Conservation (phyloP, 2,113 vertebrate species). For the Sander vitreus region DNA sequence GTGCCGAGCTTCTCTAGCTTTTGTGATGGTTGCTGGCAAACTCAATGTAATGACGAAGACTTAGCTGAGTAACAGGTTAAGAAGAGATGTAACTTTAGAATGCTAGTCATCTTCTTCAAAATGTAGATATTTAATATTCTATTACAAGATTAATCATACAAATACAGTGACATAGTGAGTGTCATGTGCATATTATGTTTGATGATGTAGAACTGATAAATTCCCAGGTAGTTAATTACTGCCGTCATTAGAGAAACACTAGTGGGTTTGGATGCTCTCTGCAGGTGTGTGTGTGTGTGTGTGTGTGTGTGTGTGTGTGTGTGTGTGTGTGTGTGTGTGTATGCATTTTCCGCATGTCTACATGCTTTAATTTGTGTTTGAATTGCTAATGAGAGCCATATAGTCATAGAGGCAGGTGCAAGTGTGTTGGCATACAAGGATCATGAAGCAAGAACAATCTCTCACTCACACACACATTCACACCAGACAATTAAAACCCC, state of each 20-base stretch:
- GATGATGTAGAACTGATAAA: slow-evolving; percentile 12
- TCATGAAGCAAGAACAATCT: slow-evolving; percentile 5
- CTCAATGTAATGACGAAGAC: not conserved
- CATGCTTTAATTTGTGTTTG: no score
- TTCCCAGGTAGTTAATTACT: slow-evolving; percentile 12
- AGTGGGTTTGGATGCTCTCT: not conserved
- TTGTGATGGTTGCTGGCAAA: not conserved
- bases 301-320: slow-evolving; percentile 7
- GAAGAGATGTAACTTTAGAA: not conserved
- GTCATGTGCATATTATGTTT: not conserved
- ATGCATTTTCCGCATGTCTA: not conserved
- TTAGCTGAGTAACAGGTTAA: not conserved
- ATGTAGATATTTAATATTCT: not conserved
- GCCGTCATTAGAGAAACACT: slow-evolving; percentile 12
- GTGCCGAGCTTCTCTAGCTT: not conserved
- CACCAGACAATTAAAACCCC: slow-evolving; percentile 56
- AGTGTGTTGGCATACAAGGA: slow-evolving; percentile 19
- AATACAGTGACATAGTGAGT: slow-evolving; percentile 2
- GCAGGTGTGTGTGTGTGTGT: slow-evolving; percentile 16
- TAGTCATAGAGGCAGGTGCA: slow-evolving; percentile 31
- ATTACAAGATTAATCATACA: not conserved
- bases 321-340: not conserved
- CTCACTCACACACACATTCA: not conserved
- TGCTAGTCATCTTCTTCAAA: accelerated
- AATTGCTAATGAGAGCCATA: not conserved